A percentile compares a stretch with the other conserved stretches of the same genome.
phyloP scores from a whole-genome alignment of 2,113 vertebrate species.

The Verasper variegatus region DNA sequence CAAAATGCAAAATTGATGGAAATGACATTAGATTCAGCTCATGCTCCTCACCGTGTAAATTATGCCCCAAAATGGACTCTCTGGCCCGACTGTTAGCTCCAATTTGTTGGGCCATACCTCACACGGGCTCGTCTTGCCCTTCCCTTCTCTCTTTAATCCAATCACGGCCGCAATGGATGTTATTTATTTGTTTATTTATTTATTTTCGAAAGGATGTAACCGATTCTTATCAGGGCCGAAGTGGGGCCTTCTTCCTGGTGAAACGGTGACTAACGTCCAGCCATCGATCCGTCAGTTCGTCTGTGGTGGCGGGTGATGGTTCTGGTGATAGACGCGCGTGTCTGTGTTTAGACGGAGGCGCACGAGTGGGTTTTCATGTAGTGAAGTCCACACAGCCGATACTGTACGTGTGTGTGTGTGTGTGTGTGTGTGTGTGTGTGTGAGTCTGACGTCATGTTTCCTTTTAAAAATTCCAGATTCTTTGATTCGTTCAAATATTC shows the following conservation, averaged over 20 bases:
- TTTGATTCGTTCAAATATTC: not conserved
- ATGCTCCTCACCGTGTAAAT: slow-evolving; percentile 82
- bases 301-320: slow-evolving; percentile 67
- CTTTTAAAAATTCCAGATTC: not conserved
- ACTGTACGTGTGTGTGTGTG: slow-evolving; percentile 3
- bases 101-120: slow-evolving; percentile 80
- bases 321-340: slow-evolving; percentile 62
- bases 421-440: slow-evolving; percentile 2
- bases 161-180: slow-evolving; percentile 78
- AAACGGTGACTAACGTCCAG: slow-evolving; percentile 79
- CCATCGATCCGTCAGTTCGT: slow-evolving; percentile 74
- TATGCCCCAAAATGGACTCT: slow-evolving; percentile 82
- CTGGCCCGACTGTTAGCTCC: slow-evolving; percentile 76
- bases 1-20: slow-evolving; percentile 81
- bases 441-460: not conserved
- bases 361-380: slow-evolving; percentile 10
- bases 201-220: slow-evolving; percentile 80
- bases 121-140: slow-evolving; percentile 68
- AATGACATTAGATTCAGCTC: slow-evolving; percentile 80
- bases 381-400: not conserved
- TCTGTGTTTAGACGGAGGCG: slow-evolving; percentile 33
- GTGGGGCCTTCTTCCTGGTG: slow-evolving; percentile 76
- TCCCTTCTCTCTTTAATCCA: slow-evolving; percentile 78
- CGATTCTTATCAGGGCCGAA: slow-evolving; percentile 78
- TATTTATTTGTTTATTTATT: slow-evolving; percentile 87